These are phyloP conservation scores for Megamerina dolium DNA, from an alignment of 2,888 invertebrate genomes.

Conservation along the genomic window DNA sequence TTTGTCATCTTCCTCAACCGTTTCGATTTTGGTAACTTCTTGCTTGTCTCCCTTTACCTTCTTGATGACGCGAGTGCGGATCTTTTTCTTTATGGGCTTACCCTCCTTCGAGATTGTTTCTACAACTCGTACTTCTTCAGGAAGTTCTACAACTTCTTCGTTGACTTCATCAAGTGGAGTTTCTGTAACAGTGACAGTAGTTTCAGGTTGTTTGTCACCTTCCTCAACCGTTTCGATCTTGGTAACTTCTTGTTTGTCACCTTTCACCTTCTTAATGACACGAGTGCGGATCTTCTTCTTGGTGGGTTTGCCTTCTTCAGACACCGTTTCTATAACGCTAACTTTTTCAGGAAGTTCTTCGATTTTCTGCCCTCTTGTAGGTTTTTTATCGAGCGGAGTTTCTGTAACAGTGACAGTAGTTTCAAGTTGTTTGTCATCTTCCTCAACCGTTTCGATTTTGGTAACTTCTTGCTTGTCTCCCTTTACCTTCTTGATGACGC, in stretches of 20 bases:
- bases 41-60: constrained; percentile 27
- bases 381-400: constrained; percentile 20
- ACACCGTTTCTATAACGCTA: constrained; percentile 10
- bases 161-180: constrained; percentile 11
- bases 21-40: constrained; percentile 28
- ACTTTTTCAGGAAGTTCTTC: constrained; percentile 17
- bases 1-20: constrained; percentile 26
- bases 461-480: constrained; percentile 38
- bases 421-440: constrained; percentile 41
- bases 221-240: no score
- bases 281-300: constrained; percentile 16
- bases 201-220: constrained; percentile 16
- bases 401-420: constrained; percentile 33
- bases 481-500: constrained; percentile 39
- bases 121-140: constrained; percentile 30
- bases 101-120: constrained; percentile 35
- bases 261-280: no score
- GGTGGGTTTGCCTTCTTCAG: constrained; percentile 17
- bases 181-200: constrained; percentile 15
- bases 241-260: constrained; percentile 19
- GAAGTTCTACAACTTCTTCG: constrained; percentile 9
- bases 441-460: constrained; percentile 45
- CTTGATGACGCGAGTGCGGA: constrained; percentile 26
- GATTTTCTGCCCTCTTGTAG: constrained; percentile 18
- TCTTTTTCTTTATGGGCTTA: constrained; percentile 26